These are phyloP conservation scores for Hyperopisus bebe DNA, from an alignment of 2,113 vertebrate genomes.

Conservation along the genomic window DNA sequence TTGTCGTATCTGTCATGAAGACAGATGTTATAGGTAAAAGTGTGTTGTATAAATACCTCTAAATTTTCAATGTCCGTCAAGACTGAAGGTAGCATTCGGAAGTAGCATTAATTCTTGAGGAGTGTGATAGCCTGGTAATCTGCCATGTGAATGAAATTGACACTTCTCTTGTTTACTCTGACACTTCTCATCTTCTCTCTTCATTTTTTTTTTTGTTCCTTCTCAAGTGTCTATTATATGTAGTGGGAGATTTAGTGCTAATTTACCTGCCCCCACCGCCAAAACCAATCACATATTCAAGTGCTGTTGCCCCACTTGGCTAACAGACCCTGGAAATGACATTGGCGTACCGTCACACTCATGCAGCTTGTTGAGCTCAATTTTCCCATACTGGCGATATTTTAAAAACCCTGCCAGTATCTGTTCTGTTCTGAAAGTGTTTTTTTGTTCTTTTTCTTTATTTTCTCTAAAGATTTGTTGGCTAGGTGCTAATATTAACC, in stretches of 20 bases:
- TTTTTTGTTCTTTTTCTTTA: not conserved
- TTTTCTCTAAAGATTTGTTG: not conserved
- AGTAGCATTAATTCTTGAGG: not conserved
- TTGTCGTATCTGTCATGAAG: not conserved
- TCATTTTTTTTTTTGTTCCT: not conserved
- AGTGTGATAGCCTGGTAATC: not conserved
- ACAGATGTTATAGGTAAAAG: not conserved
- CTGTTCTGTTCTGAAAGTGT: not conserved
- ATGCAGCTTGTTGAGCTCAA: not conserved
- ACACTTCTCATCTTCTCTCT: not conserved
- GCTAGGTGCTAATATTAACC: not conserved
- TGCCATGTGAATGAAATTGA: not conserved
- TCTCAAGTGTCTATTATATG: not conserved
- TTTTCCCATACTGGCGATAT: not conserved
- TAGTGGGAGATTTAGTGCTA: not conserved
- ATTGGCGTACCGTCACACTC: not conserved
- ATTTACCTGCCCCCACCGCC: not conserved
- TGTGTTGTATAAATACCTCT: not conserved
- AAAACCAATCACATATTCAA: not conserved
- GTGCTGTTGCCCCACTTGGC: not conserved
- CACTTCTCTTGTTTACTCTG: not conserved
- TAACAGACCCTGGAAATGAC: not conserved
- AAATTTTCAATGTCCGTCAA: not conserved
- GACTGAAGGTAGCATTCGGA: not conserved
- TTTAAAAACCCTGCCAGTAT: not conserved